Conservation (phyloP, 2,113 vertebrate genomes). For the Chroicocephalus ridibundus region DNA sequence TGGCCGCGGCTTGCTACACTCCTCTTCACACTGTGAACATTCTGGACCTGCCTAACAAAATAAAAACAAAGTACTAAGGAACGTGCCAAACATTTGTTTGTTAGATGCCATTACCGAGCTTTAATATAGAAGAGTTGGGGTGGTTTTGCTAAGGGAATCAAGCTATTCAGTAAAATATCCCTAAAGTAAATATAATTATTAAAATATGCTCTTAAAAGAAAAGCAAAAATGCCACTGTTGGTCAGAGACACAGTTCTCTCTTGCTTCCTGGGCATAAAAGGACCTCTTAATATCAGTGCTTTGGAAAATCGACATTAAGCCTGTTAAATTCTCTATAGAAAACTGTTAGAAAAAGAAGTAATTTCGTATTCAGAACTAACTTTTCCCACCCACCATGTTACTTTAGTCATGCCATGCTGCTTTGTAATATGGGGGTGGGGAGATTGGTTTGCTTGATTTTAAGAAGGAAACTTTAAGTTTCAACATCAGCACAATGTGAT, state of each 20-base stretch:
- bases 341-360: background rate
- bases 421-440: background rate
- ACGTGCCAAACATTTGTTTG: background rate
- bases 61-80: background rate
- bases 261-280: background rate
- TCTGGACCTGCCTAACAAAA: constrained; percentile 77
- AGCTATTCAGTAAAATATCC: background rate
- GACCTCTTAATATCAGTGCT: background rate
- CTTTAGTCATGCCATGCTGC: background rate
- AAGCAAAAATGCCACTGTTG: background rate
- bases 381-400: background rate
- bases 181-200: background rate
- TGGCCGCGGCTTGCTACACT: constrained; percentile 77
- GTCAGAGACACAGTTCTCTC: background rate
- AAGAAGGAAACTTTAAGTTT: background rate
- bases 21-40: constrained; percentile 83
- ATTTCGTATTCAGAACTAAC: background rate
- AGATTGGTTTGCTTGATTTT: background rate
- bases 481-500: background rate
- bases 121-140: background rate
- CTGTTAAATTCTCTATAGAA: background rate
- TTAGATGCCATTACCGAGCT: background rate
- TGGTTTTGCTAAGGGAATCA: background rate
- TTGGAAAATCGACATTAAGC: background rate
- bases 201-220: background rate